Conservation (phyloP, 2,797 vertebrate species). For the Eulemur mongoz region DNA sequence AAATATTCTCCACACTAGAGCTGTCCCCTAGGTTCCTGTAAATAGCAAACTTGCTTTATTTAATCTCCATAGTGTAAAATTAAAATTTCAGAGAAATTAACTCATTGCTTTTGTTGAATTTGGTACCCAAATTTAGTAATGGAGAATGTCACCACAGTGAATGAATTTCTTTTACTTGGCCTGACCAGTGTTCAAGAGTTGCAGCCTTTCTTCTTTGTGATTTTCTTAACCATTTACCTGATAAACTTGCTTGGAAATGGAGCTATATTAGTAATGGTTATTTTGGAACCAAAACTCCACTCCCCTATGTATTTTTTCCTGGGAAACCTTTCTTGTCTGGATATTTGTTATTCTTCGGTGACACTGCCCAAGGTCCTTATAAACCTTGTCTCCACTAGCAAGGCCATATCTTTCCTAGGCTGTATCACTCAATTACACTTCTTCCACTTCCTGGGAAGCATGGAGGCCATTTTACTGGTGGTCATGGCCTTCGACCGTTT, state of each 20-base stretch:
- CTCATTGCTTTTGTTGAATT: not conserved
- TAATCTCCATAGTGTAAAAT: not conserved
- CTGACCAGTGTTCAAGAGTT: conserved; percentile 38
- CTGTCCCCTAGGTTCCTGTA: not conserved
- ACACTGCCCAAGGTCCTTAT: conserved; percentile 75
- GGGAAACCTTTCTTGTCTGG: conserved; percentile 75
- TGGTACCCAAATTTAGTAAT: conserved; percentile 51
- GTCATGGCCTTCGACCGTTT: conserved; percentile 76
- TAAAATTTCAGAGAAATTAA: not conserved
- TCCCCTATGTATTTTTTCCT: conserved; percentile 80
- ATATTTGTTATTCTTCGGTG: conserved; percentile 76
- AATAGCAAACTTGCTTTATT: not conserved
- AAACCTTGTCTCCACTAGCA: conserved; percentile 38
- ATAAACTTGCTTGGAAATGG: conserved; percentile 71
- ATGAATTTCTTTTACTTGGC: conserved; percentile 70
- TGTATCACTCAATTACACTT: conserved; percentile 77
- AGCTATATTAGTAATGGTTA: conserved; percentile 54
- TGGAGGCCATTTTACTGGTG: conserved; percentile 71
- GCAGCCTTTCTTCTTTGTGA: conserved; percentile 57
- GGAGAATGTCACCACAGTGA: conserved; percentile 59
- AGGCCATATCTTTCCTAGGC: conserved; percentile 62
- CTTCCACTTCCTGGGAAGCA: conserved; percentile 77
- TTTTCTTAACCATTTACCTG: conserved; percentile 72
- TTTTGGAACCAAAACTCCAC: conserved; percentile 63
- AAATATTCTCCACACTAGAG: not conserved